Evolutionary conservation across 2,888 invertebrate genomes (phyloP).

Genomic region (Amphipyra tragopoginis): DNA sequence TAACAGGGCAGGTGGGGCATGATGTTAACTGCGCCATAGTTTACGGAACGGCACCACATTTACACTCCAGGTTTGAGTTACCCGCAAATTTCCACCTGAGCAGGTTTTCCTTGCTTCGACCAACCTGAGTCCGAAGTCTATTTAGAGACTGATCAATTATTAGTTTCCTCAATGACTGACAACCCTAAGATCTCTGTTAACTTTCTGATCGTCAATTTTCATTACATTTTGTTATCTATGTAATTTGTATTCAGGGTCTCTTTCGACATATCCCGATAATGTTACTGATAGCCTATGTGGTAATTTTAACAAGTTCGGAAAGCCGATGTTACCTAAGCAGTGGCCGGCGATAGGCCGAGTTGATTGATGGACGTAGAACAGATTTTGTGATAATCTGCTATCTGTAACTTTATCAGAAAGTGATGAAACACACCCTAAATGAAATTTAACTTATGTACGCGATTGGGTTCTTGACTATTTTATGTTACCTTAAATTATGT

Average conservation of each 20-base stretch:
- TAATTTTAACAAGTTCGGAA: too few relatives aligned
- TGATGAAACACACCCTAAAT: constrained; percentile 5
- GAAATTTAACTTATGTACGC: neutral
- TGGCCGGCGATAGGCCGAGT: too few relatives aligned
- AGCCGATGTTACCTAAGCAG: too few relatives aligned
- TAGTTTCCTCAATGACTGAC: neutral
- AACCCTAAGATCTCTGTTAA: neutral
- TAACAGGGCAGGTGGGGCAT: too few relatives aligned
- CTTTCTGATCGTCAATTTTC: neutral
- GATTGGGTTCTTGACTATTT: neutral
- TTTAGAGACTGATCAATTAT: too few relatives aligned
- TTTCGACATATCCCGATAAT: constrained; percentile 9
- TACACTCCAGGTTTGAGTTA: too few relatives aligned
- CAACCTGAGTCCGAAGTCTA: too few relatives aligned
- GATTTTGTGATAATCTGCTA: neutral
- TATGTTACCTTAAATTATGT: too few relatives aligned
- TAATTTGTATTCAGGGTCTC: neutral
- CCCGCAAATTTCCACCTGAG: too few relatives aligned
- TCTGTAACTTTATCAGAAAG: constrained; percentile 23
- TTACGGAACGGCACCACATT: too few relatives aligned
- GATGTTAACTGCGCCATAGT: too few relatives aligned
- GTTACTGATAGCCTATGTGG: constrained; percentile 12
- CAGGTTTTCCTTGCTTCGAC: too few relatives aligned
- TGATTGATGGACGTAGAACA: neutral
- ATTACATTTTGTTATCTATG: neutral